phyloP scores from a whole-genome alignment of 2,797 vertebrate genomes.

The Phataginus tricuspis region DNA sequence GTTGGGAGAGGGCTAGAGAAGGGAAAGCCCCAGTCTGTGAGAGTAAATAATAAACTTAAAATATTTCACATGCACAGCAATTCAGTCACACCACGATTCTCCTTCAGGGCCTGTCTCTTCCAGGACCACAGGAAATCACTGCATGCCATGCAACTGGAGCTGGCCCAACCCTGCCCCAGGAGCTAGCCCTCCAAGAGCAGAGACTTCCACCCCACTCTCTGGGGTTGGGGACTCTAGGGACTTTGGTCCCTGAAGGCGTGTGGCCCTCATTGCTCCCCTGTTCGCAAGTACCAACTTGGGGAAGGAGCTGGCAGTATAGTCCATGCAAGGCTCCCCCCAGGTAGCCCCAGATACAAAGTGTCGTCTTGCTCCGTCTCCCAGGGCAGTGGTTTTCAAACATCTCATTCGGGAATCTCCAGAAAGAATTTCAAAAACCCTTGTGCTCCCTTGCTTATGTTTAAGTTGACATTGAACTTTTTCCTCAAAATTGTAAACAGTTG shows the following conservation, averaged over 20 bases:
- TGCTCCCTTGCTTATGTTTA: not conserved
- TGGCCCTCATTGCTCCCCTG: not conserved
- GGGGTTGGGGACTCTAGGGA: not conserved
- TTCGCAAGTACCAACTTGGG: not conserved
- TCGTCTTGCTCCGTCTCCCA: not conserved
- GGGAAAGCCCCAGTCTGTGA: not conserved
- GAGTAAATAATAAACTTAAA: not conserved
- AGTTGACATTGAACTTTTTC: not conserved
- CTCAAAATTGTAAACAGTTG: not conserved
- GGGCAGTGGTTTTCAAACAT: not conserved
- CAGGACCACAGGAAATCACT: not conserved
- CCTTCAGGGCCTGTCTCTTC: not conserved
- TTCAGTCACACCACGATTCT: not conserved
- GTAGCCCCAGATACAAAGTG: not conserved
- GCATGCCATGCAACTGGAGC: not conserved
- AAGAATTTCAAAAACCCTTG: not conserved
- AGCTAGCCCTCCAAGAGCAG: not conserved
- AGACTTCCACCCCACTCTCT: not conserved
- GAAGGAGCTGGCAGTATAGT: not conserved
- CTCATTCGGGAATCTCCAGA: not conserved
- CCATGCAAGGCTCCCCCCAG: accelerated
- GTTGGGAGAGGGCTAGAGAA: not conserved
- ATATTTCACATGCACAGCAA: not conserved
- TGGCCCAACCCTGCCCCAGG: not conserved
- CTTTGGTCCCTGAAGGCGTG: not conserved